Evolutionary conservation across 2,113 vertebrate species (phyloP).

Genomic region (Caracal caracal): DNA sequence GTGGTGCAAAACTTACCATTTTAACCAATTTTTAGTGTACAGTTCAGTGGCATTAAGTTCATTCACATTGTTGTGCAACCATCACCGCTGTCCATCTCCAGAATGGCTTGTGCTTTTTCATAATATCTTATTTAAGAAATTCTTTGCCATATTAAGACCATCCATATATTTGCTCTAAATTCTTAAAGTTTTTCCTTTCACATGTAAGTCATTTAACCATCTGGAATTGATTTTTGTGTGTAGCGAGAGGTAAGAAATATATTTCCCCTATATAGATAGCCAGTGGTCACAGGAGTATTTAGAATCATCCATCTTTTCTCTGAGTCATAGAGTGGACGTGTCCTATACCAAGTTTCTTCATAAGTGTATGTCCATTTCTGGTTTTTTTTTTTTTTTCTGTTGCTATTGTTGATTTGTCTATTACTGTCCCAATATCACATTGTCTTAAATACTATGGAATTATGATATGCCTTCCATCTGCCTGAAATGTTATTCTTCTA

Average conservation of each 20-base stretch:
- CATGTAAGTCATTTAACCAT: neutral
- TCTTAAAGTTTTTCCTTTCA: conserved; percentile 8
- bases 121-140: conserved; percentile 6
- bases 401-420: neutral
- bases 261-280: neutral
- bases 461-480: neutral
- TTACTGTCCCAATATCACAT: neutral
- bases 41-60: neutral
- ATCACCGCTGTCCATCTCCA: neutral
- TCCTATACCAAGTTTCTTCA: neutral
- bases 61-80: neutral
- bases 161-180: neutral
- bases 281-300: neutral
- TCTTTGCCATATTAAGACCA: neutral
- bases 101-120: neutral
- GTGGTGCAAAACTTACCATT: neutral
- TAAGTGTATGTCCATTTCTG: neutral
- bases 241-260: neutral
- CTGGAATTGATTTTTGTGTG: neutral
- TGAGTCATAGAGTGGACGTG: neutral
- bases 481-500: neutral
- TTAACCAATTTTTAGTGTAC: neutral
- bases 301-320: neutral
- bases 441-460: neutral
- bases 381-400: neutral